Conservation (phyloP, 2,797 vertebrate genomes). For the Geotrypetes seraphini region DNA sequence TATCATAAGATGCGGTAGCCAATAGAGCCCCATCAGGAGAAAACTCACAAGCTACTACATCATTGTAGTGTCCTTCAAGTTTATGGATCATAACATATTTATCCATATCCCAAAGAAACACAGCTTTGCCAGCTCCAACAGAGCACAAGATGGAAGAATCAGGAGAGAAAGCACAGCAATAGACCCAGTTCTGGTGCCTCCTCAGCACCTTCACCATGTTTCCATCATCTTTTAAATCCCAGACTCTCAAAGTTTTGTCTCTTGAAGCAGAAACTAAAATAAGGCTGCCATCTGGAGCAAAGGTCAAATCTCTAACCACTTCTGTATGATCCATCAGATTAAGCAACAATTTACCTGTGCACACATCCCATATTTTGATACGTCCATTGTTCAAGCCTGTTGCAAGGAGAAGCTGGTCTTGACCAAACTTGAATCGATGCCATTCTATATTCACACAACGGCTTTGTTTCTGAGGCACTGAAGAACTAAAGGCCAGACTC, state of each 20-base stretch:
- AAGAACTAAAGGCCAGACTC: constrained; percentile 92
- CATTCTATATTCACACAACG: constrained; percentile 94
- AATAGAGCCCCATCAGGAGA: constrained; percentile 94
- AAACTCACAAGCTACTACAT: constrained; percentile 97
- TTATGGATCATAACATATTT: constrained; percentile 80
- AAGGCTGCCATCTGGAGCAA: constrained; percentile 92
- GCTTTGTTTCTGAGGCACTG: constrained; percentile 89
- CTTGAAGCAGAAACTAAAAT: constrained; percentile 91
- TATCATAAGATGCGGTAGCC: constrained; percentile 94
- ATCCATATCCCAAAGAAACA: constrained; percentile 96
- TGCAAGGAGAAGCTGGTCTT: constrained; percentile 88
- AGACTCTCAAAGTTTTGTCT: constrained; percentile 92
- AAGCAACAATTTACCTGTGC: constrained; percentile 93
- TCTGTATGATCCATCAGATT: constrained; percentile 95
- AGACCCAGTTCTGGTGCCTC: constrained; percentile 93
- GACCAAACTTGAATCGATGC: constrained; percentile 92
- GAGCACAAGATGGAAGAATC: constrained; percentile 92
- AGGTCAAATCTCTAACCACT: constrained; percentile 86
- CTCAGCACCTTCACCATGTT: constrained; percentile 96
- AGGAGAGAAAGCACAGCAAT: constrained; percentile 88
- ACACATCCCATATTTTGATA: constrained; percentile 98
- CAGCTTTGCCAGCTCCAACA: constrained; percentile 90
- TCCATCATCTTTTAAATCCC: constrained; percentile 97
- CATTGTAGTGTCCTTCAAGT: constrained; percentile 92
- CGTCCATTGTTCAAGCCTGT: constrained; percentile 91